These are phyloP conservation scores for Scaptomyza flava DNA, from an alignment of 2,888 invertebrate genomes.

Conservation along the genomic window DNA sequence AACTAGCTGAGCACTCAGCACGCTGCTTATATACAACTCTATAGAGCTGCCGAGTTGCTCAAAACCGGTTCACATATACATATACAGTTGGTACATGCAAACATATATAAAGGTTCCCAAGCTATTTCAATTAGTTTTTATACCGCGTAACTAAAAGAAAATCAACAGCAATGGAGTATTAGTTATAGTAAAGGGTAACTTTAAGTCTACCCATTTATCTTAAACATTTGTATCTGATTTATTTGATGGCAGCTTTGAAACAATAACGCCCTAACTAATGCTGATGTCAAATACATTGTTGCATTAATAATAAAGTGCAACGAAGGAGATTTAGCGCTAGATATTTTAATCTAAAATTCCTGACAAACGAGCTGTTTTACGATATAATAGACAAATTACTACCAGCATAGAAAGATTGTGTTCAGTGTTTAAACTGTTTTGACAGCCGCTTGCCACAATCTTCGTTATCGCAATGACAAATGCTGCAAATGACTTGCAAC, in stretches of 20 bases:
- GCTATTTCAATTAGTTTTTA: constrained; percentile 70
- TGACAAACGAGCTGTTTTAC: constrained; percentile 13
- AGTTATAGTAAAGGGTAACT: too few relatives aligned
- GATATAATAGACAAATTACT: constrained; percentile 23
- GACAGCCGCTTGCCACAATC: constrained; percentile 24
- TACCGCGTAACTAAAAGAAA: constrained; percentile 32
- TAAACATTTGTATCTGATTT: too few relatives aligned
- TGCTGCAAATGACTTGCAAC: constrained; percentile 31
- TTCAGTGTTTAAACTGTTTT: constrained; percentile 1
- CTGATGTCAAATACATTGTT: constrained; percentile 43
- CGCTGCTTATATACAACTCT: constrained; percentile 42
- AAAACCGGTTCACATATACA: constrained; percentile 62
- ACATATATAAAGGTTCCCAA: constrained; percentile 56
- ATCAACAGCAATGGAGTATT: neutral
- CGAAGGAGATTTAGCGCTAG: constrained; percentile 25
- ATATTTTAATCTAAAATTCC: constrained; percentile 23
- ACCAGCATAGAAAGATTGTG: constrained; percentile 1
- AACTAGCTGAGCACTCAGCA: constrained; percentile 29
- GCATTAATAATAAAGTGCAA: constrained; percentile 5
- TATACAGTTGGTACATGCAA: neutral
- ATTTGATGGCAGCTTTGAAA: neutral
- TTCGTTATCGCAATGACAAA: constrained; percentile 50
- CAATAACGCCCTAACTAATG: constrained; percentile 32
- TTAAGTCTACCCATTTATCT: too few relatives aligned
- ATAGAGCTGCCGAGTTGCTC: constrained; percentile 27